Conservation (phyloP, 2,113 vertebrate genomes). For the Crypturellus undulatus region DNA sequence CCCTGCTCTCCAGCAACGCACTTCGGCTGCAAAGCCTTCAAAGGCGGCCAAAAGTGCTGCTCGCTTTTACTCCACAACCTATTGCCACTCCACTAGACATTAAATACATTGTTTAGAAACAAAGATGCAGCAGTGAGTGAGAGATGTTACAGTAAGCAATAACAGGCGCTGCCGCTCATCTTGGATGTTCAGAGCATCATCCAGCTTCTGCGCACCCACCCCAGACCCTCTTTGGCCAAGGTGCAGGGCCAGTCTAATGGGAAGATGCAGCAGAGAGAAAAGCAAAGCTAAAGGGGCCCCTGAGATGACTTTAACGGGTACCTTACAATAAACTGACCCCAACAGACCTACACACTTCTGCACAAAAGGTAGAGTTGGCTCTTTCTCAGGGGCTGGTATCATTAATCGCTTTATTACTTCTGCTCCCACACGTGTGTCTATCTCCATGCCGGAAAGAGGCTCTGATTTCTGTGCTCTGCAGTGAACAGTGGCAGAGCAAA, state of each 20-base stretch:
- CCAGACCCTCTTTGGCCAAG: neutral
- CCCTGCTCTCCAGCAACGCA: neutral
- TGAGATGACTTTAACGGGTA: neutral
- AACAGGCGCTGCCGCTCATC: neutral
- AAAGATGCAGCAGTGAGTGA: neutral
- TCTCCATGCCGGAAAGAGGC: neutral
- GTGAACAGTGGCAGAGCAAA: neutral
- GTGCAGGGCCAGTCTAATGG: neutral
- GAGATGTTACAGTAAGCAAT: neutral
- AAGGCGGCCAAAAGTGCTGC: neutral
- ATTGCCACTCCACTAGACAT: neutral
- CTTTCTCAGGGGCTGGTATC: rapidly evolving
- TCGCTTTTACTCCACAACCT: neutral
- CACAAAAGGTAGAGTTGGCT: neutral
- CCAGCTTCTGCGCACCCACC: neutral
- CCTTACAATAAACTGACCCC: neutral
- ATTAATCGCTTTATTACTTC: neutral
- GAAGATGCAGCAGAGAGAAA: neutral
- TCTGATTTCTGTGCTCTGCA: neutral
- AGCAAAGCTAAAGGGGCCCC: neutral
- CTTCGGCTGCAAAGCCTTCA: slow-evolving; percentile 9
- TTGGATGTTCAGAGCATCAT: neutral
- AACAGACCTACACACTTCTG: neutral
- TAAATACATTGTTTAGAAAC: neutral
- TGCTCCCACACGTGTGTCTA: rapidly evolving